Conservation (phyloP, 2,888 invertebrate species). For the Aspidiotus rigidus region DNA sequence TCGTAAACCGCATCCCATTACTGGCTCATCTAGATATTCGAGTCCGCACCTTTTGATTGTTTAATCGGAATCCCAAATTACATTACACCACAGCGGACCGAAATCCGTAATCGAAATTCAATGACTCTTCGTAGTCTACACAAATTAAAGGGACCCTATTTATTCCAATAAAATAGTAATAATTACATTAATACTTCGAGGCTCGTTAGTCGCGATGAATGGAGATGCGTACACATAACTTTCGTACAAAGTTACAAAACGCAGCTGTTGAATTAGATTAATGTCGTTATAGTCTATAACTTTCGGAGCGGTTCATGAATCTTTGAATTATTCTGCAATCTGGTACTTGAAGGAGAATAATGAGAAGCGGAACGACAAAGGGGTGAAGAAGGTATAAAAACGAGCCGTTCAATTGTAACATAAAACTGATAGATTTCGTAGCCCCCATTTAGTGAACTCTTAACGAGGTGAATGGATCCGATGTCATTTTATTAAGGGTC, state of each 20-base stretch:
- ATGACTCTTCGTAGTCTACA: too few relatives aligned
- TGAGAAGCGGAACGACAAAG: slow-evolving; percentile 5
- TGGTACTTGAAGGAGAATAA: slow-evolving; percentile 20
- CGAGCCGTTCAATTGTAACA: slow-evolving; percentile 8
- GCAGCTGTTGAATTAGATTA: slow-evolving; percentile 23
- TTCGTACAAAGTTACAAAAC: slow-evolving; percentile 4
- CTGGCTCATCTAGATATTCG: too few relatives aligned
- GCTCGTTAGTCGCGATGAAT: slow-evolving; percentile 14
- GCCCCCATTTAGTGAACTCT: slow-evolving; percentile 19
- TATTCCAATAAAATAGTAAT: not conserved
- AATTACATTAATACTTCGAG: slow-evolving; percentile 8
- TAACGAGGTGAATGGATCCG: slow-evolving; percentile 21
- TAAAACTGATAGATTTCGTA: slow-evolving; percentile 21
- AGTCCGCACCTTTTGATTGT: too few relatives aligned
- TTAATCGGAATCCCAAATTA: too few relatives aligned
- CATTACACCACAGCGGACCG: too few relatives aligned
- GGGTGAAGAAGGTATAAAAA: slow-evolving; percentile 11
- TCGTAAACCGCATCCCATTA: too few relatives aligned
- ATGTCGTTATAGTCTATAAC: not conserved
- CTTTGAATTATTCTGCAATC: slow-evolving; percentile 29
- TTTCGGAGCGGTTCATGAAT: slow-evolving; percentile 19
- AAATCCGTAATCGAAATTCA: too few relatives aligned
- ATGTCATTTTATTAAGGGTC: slow-evolving; percentile 13
- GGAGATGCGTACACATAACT: not conserved
- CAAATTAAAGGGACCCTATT: too few relatives aligned